Conservation (phyloP, 2,888 invertebrate genomes). For the Eurytoma adleriae region DNA sequence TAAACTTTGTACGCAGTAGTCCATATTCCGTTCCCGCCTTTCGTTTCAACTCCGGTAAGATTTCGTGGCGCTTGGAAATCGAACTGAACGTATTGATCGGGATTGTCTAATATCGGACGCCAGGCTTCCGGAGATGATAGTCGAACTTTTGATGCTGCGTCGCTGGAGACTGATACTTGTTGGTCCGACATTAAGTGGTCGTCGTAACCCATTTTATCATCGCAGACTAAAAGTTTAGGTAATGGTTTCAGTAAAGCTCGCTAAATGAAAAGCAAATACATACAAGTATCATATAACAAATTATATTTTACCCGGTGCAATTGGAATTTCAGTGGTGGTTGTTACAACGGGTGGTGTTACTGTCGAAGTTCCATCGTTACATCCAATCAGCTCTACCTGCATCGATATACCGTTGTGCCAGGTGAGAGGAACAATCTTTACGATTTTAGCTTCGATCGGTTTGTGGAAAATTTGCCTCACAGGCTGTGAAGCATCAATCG, state of each 20-base stretch:
- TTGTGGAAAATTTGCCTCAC: constrained; percentile 82
- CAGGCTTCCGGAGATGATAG: constrained; percentile 62
- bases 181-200: constrained; percentile 80
- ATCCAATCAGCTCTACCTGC: constrained; percentile 87
- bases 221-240: constrained; percentile 77
- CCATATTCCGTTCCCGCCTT: constrained; percentile 85
- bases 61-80: constrained; percentile 85
- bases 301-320: constrained; percentile 34
- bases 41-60: constrained; percentile 87
- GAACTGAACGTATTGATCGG: constrained; percentile 78
- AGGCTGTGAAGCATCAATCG: constrained; percentile 81
- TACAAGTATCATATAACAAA: constrained; percentile 57
- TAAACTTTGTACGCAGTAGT: constrained; percentile 85
- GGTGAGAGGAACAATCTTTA: constrained; percentile 84
- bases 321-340: constrained; percentile 3
- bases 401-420: constrained; percentile 87
- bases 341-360: constrained; percentile 20
- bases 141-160: constrained; percentile 60
- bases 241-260: background rate
- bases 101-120: constrained; percentile 65
- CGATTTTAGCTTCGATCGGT: constrained; percentile 84
- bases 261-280: background rate
- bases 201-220: constrained; percentile 85
- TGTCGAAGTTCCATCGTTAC: constrained; percentile 69
- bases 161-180: constrained; percentile 81